These are phyloP conservation scores for Eupeodes corollae DNA, from an alignment of 1,140 invertebrate genomes.

Conservation along the genomic window DNA sequence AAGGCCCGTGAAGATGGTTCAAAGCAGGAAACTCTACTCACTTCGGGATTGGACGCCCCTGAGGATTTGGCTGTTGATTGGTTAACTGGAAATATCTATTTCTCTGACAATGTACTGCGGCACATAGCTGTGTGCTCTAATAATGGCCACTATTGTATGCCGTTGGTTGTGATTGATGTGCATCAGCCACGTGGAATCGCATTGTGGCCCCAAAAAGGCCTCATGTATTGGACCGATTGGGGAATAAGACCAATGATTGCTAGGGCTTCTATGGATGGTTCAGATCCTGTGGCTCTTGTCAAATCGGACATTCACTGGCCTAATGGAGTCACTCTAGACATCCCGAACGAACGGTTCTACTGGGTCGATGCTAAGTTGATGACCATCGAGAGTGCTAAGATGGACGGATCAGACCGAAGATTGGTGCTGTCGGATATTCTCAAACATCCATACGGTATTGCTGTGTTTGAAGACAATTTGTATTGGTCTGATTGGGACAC, in stretches of 20 bases:
- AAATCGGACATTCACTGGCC: slow-evolving; percentile 65
- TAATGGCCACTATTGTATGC: slow-evolving; percentile 49
- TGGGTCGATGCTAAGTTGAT: slow-evolving; percentile 66
- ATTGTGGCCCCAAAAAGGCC: slow-evolving; percentile 48
- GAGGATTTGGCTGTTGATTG: slow-evolving; percentile 73
- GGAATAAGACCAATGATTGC: slow-evolving; percentile 59
- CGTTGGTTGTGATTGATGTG: slow-evolving; percentile 45
- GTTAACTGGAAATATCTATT: slow-evolving; percentile 66
- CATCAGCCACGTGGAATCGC: slow-evolving; percentile 52
- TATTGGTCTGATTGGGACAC: slow-evolving; percentile 78
- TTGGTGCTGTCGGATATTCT: slow-evolving; percentile 46
- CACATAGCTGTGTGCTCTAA: slow-evolving; percentile 63
- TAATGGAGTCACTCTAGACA: slow-evolving; percentile 80
- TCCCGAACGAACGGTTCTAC: slow-evolving; percentile 62
- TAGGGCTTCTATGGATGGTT: slow-evolving; percentile 75
- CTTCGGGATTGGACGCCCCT: slow-evolving; percentile 54
- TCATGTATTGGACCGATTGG: slow-evolving; percentile 83
- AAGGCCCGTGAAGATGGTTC: slow-evolving; percentile 45
- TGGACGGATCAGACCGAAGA: slow-evolving; percentile 60
- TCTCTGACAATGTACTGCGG: slow-evolving; percentile 59
- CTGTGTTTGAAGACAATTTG: slow-evolving; percentile 75
- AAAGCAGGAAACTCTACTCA: slow-evolving; percentile 45
- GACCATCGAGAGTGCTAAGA: slow-evolving; percentile 61
- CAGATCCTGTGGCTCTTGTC: slow-evolving; percentile 46
- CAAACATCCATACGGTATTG: slow-evolving; percentile 68